phyloP scores from a whole-genome alignment of 2,888 invertebrate species.

The Scelioninae gen. 1 region DNA sequence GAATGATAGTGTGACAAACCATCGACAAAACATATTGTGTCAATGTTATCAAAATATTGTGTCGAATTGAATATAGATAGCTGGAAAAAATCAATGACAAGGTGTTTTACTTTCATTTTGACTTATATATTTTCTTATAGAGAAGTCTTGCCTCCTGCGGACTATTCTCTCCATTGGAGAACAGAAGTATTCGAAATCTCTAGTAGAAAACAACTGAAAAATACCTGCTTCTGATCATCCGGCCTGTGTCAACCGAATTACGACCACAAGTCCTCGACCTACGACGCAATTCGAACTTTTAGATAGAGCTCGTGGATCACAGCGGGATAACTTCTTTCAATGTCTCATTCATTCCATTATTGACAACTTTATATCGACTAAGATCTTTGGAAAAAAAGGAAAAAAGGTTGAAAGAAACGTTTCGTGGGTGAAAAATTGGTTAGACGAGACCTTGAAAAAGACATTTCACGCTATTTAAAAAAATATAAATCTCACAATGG shows the following conservation, averaged over 20 bases:
- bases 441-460: slow-evolving; percentile 61
- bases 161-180: slow-evolving; percentile 53
- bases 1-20: not conserved
- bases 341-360: slow-evolving; percentile 61
- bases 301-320: slow-evolving; percentile 55
- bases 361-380: slow-evolving; percentile 64
- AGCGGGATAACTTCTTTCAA: slow-evolving; percentile 65
- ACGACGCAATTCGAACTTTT: slow-evolving; percentile 59
- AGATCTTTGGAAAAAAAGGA: slow-evolving; percentile 38
- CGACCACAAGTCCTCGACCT: slow-evolving; percentile 62
- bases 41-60: slow-evolving; percentile 57
- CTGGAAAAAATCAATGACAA: slow-evolving; percentile 47
- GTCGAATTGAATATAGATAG: slow-evolving; percentile 37
- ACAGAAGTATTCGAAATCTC: slow-evolving; percentile 48
- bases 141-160: slow-evolving; percentile 46
- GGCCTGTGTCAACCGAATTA: slow-evolving; percentile 61
- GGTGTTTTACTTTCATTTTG: slow-evolving; percentile 66
- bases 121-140: slow-evolving; percentile 64
- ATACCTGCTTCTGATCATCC: slow-evolving; percentile 53
- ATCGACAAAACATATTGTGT: slow-evolving; percentile 19
- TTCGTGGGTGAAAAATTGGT: slow-evolving; percentile 56
- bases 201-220: slow-evolving; percentile 52
- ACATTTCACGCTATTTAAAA: slow-evolving; percentile 67
- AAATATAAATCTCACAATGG: slow-evolving; percentile 64
- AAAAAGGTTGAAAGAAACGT: slow-evolving; percentile 22